These are phyloP conservation scores for Chironomus tentans DNA, from an alignment of 2,888 invertebrate genomes.

Conservation along the genomic window DNA sequence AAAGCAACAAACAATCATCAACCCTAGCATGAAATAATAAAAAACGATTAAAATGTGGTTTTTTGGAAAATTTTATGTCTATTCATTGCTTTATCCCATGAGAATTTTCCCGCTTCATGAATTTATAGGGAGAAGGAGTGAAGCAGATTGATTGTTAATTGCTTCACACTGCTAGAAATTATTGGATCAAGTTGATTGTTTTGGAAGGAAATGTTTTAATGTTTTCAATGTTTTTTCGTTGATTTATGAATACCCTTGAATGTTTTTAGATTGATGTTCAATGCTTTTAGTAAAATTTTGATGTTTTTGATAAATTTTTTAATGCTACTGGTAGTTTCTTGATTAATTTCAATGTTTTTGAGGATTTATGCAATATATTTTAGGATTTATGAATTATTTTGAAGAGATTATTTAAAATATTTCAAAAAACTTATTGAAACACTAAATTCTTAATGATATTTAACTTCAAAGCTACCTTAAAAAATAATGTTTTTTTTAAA, in stretches of 20 bases:
- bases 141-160: background rate
- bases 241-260: background rate
- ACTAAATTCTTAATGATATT: too few relatives aligned
- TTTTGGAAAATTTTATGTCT: background rate
- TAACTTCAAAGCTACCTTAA: too few relatives aligned
- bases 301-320: too few relatives aligned
- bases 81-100: background rate
- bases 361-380: too few relatives aligned
- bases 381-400: too few relatives aligned
- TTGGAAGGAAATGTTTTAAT: background rate
- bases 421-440: too few relatives aligned
- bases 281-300: too few relatives aligned
- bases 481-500: too few relatives aligned
- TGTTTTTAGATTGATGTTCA: too few relatives aligned
- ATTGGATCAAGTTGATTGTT: background rate
- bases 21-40: background rate
- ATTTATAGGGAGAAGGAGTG: background rate
- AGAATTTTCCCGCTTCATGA: background rate
- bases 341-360: too few relatives aligned
- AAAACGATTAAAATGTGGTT: background rate
- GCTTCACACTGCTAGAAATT: constrained; percentile 1
- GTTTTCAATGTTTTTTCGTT: background rate
- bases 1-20: background rate
- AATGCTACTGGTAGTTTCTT: too few relatives aligned
- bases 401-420: too few relatives aligned